Base-by-base conservation (phyloP, 2,797 vertebrate species). In the Girardinus metallicus region DNA sequence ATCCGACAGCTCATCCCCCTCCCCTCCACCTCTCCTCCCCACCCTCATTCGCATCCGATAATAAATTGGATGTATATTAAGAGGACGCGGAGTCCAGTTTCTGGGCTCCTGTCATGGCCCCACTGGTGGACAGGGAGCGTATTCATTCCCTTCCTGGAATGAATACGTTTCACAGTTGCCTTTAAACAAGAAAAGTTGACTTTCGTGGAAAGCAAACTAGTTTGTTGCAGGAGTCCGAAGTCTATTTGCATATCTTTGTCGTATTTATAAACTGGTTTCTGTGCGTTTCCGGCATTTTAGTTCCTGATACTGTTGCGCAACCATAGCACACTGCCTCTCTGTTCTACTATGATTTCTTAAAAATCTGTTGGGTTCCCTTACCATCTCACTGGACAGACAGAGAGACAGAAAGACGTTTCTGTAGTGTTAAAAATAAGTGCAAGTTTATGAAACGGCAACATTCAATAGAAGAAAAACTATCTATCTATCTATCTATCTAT, bases 1-100 rank as follows among this genome's bases (percentile, higher is more conserved):
- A 92, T 92, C 85, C 92, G 86, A 92, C 89, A 89, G 85, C 92
- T 86, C 83, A 47, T 62, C 60, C 74, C 47, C 71, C 68, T 74
- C 55, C 73, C 80, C 43, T 57, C 49, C 74, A 55, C 71, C 80
- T 43, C 79, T n/a, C 0, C n/a, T 5, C 53, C 57, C 83, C 73
- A 76, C 34, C 51, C 73, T 64, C 76, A 23, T 83, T 82, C 81
- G 76, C 84, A 75, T 85, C 80, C 62, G 41, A 81, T 81, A 23
- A 76, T 86, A 74, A 75, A 34, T 75, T 86, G 75, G 10, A 83
- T 60, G 72, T 29, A 77, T 77, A 70, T 79, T 75, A 83, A 78
- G 47, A 70, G 5, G 4, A 70, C 78, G 60, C 75, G 46, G 60
- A 29, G 68, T 23, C 26, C 0, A 23, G 43, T 78, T 83, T 47